Percentiles rank a stretch among this genome's conserved stretches.
These are phyloP conservation scores for Heliothis peltigera DNA, from an alignment of 2,888 invertebrate species.

Conservation along the genomic window DNA sequence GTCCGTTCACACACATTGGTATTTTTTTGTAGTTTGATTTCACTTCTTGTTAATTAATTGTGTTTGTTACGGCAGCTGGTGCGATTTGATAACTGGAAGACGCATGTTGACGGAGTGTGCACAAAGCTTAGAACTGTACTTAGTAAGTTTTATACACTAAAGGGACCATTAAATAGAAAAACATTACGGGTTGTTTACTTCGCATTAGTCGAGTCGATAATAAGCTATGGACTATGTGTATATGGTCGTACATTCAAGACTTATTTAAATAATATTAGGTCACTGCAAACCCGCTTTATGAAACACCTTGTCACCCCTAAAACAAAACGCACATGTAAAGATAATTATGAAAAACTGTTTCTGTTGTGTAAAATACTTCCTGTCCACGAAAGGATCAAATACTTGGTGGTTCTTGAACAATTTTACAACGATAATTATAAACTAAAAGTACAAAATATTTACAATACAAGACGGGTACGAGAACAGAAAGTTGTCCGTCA, in stretches of 20 bases:
- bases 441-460: too few relatives aligned
- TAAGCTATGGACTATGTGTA: neutral
- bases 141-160: neutral
- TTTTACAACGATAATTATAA: neutral
- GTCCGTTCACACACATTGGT: neutral
- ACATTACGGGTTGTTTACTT: constrained; percentile 12
- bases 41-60: too few relatives aligned
- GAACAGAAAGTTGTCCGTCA: too few relatives aligned
- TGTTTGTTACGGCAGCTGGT: too few relatives aligned
- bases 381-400: constrained; percentile 4
- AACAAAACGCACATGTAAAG: neutral
- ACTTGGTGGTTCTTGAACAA: constrained; percentile 3
- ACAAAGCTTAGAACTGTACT: constrained; percentile 9
- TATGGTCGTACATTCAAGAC: constrained; percentile 24
- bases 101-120: constrained; percentile 12
- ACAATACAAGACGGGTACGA: too few relatives aligned
- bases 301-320: neutral
- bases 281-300: constrained; percentile 2
- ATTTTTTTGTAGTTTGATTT: neutral
- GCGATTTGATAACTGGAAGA: constrained; percentile 1
- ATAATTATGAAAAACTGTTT: neutral
- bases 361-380: constrained; percentile 1
- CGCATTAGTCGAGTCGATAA: neutral
- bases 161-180: constrained; percentile 9
- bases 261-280: constrained; percentile 13